Evolutionary conservation across 2,113 vertebrate genomes (phyloP).

Genomic region (Seriola quinqueradiata): DNA sequence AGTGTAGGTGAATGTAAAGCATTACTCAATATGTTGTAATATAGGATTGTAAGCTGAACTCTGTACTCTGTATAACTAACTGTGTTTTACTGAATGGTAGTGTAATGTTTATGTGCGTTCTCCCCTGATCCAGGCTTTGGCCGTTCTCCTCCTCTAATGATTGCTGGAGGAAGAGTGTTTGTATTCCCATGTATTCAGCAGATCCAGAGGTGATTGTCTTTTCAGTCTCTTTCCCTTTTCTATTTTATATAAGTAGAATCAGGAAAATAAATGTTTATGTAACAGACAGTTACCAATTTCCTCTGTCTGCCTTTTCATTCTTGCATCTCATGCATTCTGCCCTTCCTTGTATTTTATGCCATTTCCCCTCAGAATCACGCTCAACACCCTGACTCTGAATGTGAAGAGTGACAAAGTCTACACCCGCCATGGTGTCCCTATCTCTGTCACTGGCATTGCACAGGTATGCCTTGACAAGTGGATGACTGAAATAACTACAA

Average conservation of each 20-base stretch:
- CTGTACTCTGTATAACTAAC: not conserved
- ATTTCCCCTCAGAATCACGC: slow-evolving; percentile 86
- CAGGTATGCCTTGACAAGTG: slow-evolving; percentile 83
- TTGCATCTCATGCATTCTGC: slow-evolving; percentile 18
- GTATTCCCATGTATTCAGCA: slow-evolving; percentile 92
- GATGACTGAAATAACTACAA: not conserved
- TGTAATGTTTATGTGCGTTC: slow-evolving; percentile 20
- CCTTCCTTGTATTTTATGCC: not conserved
- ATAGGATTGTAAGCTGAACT: not conserved
- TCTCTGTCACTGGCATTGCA: slow-evolving; percentile 95
- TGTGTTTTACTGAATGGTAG: not conserved
- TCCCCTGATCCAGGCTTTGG: slow-evolving; percentile 86
- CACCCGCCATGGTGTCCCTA: slow-evolving; percentile 94
- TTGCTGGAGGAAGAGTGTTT: slow-evolving; percentile 93
- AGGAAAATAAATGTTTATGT: not conserved
- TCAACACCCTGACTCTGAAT: slow-evolving; percentile 94
- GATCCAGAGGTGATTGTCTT: slow-evolving; percentile 88
- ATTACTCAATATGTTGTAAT: not conserved
- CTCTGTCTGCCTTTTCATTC: slow-evolving; percentile 51
- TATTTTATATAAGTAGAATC: not conserved
- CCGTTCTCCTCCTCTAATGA: slow-evolving; percentile 91
- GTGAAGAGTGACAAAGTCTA: slow-evolving; percentile 97
- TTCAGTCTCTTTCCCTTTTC: slow-evolving; percentile 56
- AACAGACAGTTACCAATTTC: not conserved
- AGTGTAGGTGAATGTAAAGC: not conserved